These are phyloP conservation scores for Aldabrachelys gigantea DNA, from an alignment of 2,113 vertebrate species.

Conservation along the genomic window DNA sequence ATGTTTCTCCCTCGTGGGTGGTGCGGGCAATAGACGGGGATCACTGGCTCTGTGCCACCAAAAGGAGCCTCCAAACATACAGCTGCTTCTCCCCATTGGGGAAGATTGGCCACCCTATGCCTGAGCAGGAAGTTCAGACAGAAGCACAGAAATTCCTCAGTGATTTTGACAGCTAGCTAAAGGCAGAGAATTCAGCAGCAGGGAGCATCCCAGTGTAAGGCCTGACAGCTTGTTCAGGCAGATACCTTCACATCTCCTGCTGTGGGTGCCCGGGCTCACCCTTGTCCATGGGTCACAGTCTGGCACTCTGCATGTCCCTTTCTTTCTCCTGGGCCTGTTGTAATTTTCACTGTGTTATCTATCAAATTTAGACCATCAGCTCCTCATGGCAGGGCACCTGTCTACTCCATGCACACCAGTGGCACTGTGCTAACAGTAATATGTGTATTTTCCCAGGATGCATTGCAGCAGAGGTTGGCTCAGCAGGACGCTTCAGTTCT, in stretches of 20 bases:
- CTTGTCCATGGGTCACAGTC: neutral
- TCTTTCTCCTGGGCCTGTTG: neutral
- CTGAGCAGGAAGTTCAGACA: neutral
- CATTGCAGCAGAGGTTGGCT: slow-evolving; percentile 92
- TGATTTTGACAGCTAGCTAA: neutral
- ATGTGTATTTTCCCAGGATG: slow-evolving; percentile 82
- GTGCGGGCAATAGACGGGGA: neutral
- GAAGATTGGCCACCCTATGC: accelerated
- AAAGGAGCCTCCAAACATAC: neutral
- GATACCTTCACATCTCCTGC: neutral
- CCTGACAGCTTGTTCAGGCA: neutral
- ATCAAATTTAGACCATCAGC: neutral
- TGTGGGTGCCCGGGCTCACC: neutral
- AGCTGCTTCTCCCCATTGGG: neutral
- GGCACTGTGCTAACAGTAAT: neutral
- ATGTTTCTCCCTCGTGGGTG: neutral
- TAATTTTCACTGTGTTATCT: neutral
- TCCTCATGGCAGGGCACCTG: neutral
- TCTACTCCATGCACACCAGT: neutral
- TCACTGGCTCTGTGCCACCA: neutral
- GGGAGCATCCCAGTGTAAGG: neutral
- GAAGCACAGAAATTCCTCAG: neutral
- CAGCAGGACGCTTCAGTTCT: slow-evolving; percentile 91
- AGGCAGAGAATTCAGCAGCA: neutral
- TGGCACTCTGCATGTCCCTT: neutral